phyloP scores from a whole-genome alignment of 2,797 vertebrate species.

The Melanotaenia maccullochi region DNA sequence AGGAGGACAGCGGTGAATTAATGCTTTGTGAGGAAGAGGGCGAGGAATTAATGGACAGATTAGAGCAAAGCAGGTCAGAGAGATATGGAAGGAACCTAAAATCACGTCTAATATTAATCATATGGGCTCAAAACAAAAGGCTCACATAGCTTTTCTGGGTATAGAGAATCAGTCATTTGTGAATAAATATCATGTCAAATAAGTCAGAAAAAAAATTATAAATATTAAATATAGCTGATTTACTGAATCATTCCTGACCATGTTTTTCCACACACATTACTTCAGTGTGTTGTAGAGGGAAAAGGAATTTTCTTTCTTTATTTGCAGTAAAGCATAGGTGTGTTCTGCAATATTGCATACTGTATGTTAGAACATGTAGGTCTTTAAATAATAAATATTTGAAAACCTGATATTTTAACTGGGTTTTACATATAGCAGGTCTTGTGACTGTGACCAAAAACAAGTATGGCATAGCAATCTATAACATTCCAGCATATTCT shows the following conservation, averaged over 20 bases:
- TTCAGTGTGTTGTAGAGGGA: neutral
- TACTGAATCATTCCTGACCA: constrained; percentile 13
- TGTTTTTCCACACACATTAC: neutral
- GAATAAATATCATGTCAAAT: neutral
- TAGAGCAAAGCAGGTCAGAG: constrained; percentile 22
- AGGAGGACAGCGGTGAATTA: constrained; percentile 48
- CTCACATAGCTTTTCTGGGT: constrained; percentile 15
- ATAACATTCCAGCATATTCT: constrained; percentile 27
- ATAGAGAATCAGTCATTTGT: neutral
- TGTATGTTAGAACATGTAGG: neutral
- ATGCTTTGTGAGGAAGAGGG: constrained; percentile 25
- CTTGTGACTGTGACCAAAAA: neutral
- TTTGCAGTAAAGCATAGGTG: neutral
- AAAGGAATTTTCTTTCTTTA: neutral
- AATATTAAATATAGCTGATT: neutral
- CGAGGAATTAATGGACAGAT: constrained; percentile 41
- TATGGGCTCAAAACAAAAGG: constrained; percentile 40
- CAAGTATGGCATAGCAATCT: constrained; percentile 6
- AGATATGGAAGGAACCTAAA: constrained; percentile 31
- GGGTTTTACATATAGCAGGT: neutral
- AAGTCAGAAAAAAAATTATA: constrained; percentile 15
- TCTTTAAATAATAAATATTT: neutral
- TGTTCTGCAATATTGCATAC: neutral
- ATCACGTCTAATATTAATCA: constrained; percentile 58
- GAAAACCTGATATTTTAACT: neutral